Evolutionary conservation across 2,113 vertebrate species (phyloP).

Genomic region (Myiopsitta monachus): DNA sequence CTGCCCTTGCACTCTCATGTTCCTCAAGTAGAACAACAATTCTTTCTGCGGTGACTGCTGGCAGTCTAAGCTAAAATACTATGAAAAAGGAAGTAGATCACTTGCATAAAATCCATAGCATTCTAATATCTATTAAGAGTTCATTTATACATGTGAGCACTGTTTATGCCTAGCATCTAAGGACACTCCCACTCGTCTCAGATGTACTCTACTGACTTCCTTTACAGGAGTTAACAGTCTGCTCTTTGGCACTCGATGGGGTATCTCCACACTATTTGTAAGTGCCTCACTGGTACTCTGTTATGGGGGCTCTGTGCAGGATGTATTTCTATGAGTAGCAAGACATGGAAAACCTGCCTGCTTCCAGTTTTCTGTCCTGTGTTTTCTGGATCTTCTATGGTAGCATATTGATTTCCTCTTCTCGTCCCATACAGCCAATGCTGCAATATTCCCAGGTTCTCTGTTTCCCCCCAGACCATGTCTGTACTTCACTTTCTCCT

Average conservation of each 20-base stretch:
- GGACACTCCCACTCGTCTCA: not conserved
- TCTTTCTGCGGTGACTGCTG: not conserved
- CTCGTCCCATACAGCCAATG: not conserved
- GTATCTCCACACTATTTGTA: not conserved
- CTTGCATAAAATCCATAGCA: not conserved
- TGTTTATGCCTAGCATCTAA: not conserved
- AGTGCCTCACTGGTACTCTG: not conserved
- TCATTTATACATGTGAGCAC: not conserved
- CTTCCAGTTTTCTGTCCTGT: not conserved
- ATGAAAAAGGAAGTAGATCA: not conserved
- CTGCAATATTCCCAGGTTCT: not conserved
- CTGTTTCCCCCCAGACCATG: fast-evolving
- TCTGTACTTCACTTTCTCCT: not conserved
- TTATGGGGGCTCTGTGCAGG: fast-evolving
- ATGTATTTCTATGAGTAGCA: not conserved
- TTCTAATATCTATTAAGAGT: not conserved
- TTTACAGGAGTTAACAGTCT: not conserved
- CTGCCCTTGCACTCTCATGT: not conserved
- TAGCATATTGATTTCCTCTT: not conserved
- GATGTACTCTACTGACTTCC: not conserved
- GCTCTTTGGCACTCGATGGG: not conserved
- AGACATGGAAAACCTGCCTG: not conserved
- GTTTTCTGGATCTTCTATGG: not conserved
- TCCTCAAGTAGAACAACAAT: not conserved
- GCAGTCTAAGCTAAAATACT: not conserved